Base-by-base conservation (phyloP, 2,888 invertebrate genomes). In the Chymomyza caudatula region DNA sequence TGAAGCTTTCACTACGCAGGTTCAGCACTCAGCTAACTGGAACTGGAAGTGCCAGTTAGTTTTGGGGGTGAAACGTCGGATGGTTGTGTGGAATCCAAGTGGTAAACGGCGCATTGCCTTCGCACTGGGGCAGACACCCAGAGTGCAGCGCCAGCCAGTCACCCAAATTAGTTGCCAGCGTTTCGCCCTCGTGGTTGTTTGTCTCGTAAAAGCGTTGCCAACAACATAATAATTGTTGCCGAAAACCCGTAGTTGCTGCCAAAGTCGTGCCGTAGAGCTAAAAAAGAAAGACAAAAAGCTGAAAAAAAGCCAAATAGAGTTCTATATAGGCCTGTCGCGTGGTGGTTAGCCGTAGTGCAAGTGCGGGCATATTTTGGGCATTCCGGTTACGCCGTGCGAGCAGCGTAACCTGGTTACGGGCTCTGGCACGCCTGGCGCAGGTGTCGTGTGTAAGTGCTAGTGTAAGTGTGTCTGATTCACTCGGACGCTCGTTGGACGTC, bases 131-230 rank as follows among this genome's bases (percentile, higher is more conserved):
- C 15, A 47, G 59, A 37, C 61, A 65, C 29, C 60, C 22, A 55
- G 65, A 60, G 65, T 65, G 68, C 68, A 63, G 53, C 60, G 51
- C 53, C 57, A 57, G 57, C 66, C 62, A 80, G 72, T 51, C 51
- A 51, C 51, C 51, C 51, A 19, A 51, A 80, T 80, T 82, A 80
- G 80, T 80, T 80, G 85, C 77, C 80, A 80, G 75, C 80, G 83
- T 85, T 85, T 79, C 83, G 80, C 83, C 80, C 65, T 76, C 79
- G 85, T 77, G 85, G 72, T 77, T 79, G 79, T 82, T 62, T 79
- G 77, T 79, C 62, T 37, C 29, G 8, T 37, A 11, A 37, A 37
- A 37, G 29, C 29, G 29, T 11, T 13, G 29, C 2, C 29, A 37
- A 25, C 3, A 25, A 37, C 11, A 37, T 11, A 37, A 37, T 55